Evolutionary conservation across 2,113 vertebrate species (phyloP).

Genomic region (Cricetomys ansorgei): DNA sequence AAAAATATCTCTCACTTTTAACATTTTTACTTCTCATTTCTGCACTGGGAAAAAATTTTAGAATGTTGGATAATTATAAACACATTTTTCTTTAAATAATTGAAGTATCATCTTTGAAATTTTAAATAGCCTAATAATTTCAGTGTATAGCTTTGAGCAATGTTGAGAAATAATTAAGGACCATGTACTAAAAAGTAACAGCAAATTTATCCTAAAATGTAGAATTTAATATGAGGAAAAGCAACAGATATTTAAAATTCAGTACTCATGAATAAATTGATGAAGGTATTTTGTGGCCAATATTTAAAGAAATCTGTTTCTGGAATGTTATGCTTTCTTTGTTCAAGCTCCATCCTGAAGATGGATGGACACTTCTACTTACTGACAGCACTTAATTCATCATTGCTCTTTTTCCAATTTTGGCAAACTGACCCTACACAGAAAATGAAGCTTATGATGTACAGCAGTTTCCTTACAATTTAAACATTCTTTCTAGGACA

Average conservation of each 20-base stretch:
- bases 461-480: background rate
- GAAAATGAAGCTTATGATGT: background rate
- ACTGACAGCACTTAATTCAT: background rate
- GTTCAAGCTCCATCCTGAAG: background rate
- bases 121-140: background rate
- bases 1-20: background rate
- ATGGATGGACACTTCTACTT: background rate
- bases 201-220: background rate
- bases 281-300: background rate
- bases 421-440: background rate
- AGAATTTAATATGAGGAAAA: background rate
- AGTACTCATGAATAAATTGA: background rate
- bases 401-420: background rate
- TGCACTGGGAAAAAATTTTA: background rate
- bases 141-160: background rate
- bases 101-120: background rate
- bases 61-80: background rate
- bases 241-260: background rate
- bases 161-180: background rate
- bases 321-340: background rate
- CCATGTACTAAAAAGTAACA: background rate
- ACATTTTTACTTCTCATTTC: background rate
- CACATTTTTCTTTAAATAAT: background rate
- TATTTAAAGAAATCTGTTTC: conserved; percentile 38
- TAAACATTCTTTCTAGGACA: too few relatives aligned